Conservation (phyloP, 2,797 vertebrate genomes). For the Epinephelus malabaricus region DNA sequence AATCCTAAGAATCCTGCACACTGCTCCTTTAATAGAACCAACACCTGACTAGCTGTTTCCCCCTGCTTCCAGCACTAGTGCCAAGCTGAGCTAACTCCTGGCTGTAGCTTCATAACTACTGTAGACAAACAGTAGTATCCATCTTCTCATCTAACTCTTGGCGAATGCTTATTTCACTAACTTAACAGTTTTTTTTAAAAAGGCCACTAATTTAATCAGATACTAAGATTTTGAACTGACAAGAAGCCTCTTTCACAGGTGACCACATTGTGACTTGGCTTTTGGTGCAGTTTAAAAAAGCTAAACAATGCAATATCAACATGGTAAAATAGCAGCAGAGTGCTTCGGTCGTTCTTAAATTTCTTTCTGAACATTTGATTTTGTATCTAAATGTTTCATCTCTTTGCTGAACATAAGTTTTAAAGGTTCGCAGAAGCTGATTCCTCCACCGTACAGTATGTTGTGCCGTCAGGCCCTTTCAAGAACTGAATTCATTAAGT, state of each 20-base stretch:
- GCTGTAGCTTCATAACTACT: background rate
- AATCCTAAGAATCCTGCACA: too few relatives aligned
- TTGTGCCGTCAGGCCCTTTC: conserved; percentile 32
- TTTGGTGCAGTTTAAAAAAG: too few relatives aligned
- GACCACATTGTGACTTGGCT: too few relatives aligned
- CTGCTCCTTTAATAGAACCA: background rate
- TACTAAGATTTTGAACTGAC: too few relatives aligned
- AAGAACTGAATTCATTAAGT: conserved; percentile 45
- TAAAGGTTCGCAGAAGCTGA: conserved; percentile 25
- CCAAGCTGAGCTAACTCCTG: background rate
- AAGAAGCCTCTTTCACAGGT: too few relatives aligned
- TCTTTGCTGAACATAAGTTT: conserved; percentile 43
- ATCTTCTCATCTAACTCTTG: background rate
- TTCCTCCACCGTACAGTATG: conserved; percentile 20
- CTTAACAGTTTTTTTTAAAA: too few relatives aligned
- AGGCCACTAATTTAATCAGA: too few relatives aligned
- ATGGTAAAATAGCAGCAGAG: too few relatives aligned
- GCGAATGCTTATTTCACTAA: background rate
- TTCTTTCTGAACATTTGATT: background rate
- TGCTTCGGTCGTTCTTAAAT: too few relatives aligned
- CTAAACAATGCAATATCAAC: too few relatives aligned
- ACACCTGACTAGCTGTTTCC: background rate
- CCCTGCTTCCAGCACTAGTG: background rate
- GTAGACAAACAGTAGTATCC: background rate
- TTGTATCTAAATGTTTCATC: conserved; percentile 50